Conservation (phyloP, 2,113 vertebrate species). For the Tupaia chinensis region DNA sequence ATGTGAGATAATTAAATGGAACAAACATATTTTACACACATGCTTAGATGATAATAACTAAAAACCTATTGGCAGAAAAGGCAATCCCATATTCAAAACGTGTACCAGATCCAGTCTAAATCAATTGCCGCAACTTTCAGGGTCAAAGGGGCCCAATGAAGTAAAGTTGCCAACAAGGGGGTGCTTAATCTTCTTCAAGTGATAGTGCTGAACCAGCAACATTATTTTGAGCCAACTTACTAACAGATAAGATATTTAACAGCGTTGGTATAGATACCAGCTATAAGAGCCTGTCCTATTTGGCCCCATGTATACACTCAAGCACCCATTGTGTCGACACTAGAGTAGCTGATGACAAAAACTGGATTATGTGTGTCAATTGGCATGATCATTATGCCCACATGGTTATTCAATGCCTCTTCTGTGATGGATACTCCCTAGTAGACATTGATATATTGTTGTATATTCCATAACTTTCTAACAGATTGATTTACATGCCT, state of each 20-base stretch:
- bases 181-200: background rate
- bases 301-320: background rate
- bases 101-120: background rate
- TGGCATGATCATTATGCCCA: background rate
- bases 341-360: background rate
- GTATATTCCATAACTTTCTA: background rate
- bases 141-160: background rate
- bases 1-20: background rate
- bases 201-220: background rate
- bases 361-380: background rate
- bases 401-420: background rate
- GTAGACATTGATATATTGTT: background rate
- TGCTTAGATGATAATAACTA: background rate
- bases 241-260: background rate
- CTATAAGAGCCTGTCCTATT: background rate
- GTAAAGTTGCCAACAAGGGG: background rate
- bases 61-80: background rate
- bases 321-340: background rate
- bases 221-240: background rate
- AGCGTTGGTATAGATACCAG: too few relatives aligned
- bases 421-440: background rate
- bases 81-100: background rate
- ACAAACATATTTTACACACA: background rate
- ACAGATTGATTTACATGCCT: background rate
- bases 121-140: background rate